These are phyloP conservation scores for Zonitis immaculata DNA, from an alignment of 2,888 invertebrate species.

Conservation along the genomic window DNA sequence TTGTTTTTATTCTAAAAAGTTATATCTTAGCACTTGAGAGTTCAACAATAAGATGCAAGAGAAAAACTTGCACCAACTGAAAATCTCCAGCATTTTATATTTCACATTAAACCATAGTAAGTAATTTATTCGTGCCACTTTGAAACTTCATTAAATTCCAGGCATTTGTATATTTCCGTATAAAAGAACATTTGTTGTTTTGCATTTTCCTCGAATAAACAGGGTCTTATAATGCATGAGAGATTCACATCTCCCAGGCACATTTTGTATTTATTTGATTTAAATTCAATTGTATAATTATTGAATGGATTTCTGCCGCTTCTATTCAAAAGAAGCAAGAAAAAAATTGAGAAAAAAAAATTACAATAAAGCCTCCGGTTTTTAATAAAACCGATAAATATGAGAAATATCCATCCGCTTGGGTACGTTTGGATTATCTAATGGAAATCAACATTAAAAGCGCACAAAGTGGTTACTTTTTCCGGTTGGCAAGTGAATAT, in stretches of 20 bases:
- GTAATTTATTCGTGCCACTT: slow-evolving; percentile 15
- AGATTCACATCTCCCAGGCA: slow-evolving; percentile 2
- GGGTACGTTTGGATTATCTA: no score
- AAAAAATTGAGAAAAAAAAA: no score
- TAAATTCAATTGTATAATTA: slow-evolving; percentile 12
- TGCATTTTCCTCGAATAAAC: slow-evolving; percentile 18
- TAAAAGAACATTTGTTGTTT: slow-evolving; percentile 13
- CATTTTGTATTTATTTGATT: slow-evolving; percentile 13
- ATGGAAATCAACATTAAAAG: not conserved
- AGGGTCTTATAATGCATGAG: slow-evolving; percentile 6
- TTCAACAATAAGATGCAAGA: no score
- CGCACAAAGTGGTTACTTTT: not conserved
- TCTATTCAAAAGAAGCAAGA: no score
- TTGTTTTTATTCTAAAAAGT: no score
- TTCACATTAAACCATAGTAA: slow-evolving; percentile 8
- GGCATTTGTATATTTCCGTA: slow-evolving; percentile 10
- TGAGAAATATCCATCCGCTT: no score
- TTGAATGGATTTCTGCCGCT: slow-evolving; percentile 13
- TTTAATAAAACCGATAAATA: no score
- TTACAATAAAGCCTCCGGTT: no score
- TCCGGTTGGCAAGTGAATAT: slow-evolving; percentile 11
- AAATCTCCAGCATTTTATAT: slow-evolving; percentile 1
- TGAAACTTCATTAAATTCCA: slow-evolving; percentile 18
- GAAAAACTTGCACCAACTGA: no score
- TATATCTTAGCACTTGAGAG: no score